Percentiles rank a stretch among this genome's conserved stretches.
Conservation (phyloP, 2,113 vertebrate species). For the Tringa solitaria region DNA sequence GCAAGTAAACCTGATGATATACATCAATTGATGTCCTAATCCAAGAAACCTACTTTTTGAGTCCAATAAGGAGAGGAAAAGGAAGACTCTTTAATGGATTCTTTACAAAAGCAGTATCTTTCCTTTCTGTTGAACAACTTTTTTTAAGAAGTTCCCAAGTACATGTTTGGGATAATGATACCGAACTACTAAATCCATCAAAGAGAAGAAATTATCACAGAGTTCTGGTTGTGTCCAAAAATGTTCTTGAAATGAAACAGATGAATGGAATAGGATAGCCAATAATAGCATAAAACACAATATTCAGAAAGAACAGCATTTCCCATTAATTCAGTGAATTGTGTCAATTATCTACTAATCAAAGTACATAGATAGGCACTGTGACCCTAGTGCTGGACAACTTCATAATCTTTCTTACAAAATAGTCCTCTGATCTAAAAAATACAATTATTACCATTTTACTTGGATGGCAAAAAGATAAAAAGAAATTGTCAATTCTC, state of each 20-base stretch:
- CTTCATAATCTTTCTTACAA: neutral
- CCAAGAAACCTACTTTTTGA: neutral
- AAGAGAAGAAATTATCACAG: neutral
- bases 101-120: neutral
- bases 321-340: neutral
- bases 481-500: neutral
- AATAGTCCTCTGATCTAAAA: neutral
- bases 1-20: neutral
- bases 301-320: neutral
- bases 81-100: neutral
- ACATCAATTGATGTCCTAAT: neutral
- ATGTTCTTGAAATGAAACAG: neutral
- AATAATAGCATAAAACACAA: neutral
- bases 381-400: neutral
- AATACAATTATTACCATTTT: neutral
- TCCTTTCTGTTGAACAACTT: neutral
- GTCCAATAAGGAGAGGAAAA: neutral
- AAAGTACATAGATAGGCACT: neutral
- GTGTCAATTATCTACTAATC: neutral
- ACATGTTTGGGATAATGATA: neutral
- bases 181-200: neutral
- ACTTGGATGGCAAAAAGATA: neutral
- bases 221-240: neutral
- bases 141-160: neutral
- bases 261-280: neutral